These are phyloP conservation scores for Unio pictorum DNA, from an alignment of 2,888 invertebrate genomes.

Conservation along the genomic window DNA sequence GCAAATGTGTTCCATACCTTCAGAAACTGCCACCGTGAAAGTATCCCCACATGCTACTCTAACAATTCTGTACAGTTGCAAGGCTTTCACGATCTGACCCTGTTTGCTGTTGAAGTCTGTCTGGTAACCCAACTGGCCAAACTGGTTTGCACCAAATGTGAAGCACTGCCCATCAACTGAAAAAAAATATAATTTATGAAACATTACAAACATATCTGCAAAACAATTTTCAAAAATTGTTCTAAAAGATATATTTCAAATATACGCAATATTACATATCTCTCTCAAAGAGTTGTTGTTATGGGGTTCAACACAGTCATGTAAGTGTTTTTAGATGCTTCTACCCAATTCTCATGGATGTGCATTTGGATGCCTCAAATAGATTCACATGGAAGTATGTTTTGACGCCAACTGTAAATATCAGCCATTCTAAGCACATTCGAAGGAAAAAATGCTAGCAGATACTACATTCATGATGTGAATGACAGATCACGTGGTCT, in stretches of 20 bases:
- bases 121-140: constrained; percentile 67
- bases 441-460: too few relatives aligned
- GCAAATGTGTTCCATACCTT: constrained; percentile 41
- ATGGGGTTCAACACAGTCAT: too few relatives aligned
- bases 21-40: constrained; percentile 64
- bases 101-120: constrained; percentile 40
- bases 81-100: constrained; percentile 44
- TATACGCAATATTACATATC: too few relatives aligned
- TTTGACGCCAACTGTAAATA: too few relatives aligned
- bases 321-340: too few relatives aligned
- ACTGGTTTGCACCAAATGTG: constrained; percentile 69
- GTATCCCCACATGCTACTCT: constrained; percentile 69
- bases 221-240: not conserved
- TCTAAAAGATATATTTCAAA: not conserved
- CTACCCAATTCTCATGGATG: too few relatives aligned
- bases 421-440: too few relatives aligned
- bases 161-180: constrained; percentile 64
- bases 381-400: too few relatives aligned
- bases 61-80: constrained; percentile 42
- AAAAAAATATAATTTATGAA: not conserved
- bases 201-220: not conserved
- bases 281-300: too few relatives aligned
- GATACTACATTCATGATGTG: too few relatives aligned
- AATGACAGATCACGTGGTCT: too few relatives aligned
- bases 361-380: too few relatives aligned